Conservation (phyloP, 1,140 invertebrate species). For the Temnothorax nylanderi region DNA sequence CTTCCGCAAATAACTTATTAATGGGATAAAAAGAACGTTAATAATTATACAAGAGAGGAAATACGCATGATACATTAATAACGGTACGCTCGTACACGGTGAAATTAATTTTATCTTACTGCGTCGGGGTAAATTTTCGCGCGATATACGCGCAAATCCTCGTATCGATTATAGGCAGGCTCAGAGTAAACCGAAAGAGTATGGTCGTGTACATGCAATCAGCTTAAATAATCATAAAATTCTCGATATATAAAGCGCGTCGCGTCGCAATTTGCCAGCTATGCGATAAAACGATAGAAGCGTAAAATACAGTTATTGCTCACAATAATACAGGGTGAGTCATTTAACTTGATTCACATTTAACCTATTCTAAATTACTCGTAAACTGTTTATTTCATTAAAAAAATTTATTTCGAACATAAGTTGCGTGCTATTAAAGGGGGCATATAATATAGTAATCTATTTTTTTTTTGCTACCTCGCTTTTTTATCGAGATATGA, state of each 20-base stretch:
- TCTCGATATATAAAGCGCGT: slow-evolving; percentile 14
- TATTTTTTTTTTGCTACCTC: too few relatives aligned
- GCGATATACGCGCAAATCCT: slow-evolving; percentile 13
- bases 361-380: not conserved
- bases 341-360: not conserved
- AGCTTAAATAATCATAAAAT: slow-evolving; percentile 54
- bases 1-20: slow-evolving; percentile 17
- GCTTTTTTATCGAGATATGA: too few relatives aligned
- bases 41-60: slow-evolving; percentile 3
- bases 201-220: not conserved
- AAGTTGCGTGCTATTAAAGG: not conserved
- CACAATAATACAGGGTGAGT: slow-evolving; percentile 6
- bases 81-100: not conserved
- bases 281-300: slow-evolving; percentile 19
- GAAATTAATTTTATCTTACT: slow-evolving; percentile 27
- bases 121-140: slow-evolving; percentile 8
- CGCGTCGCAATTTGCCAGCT: slow-evolving; percentile 18
- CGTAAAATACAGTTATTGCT: slow-evolving; percentile 28
- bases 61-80: not conserved
- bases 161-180: slow-evolving; percentile 26
- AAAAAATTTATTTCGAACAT: not conserved
- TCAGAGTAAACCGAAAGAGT: slow-evolving; percentile 27
- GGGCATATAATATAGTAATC: too few relatives aligned
- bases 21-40: not conserved
- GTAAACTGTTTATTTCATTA: not conserved